Evolutionary conservation across 1,140 invertebrate species (phyloP).

Genomic region (Wasmannia auropunctata): DNA sequence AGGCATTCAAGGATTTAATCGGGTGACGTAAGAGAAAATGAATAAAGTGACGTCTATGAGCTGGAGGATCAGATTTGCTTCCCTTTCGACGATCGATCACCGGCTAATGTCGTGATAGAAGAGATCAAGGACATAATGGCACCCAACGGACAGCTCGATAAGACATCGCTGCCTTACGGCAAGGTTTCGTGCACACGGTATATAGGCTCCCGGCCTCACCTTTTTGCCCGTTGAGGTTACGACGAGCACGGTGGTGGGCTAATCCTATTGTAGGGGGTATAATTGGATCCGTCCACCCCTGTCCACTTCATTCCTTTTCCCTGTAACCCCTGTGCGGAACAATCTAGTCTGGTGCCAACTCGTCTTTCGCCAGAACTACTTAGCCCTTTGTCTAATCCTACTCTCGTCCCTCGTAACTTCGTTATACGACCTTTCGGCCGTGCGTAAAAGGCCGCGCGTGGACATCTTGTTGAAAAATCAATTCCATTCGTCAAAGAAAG

Average conservation of each 20-base stretch:
- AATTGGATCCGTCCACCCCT: constrained; percentile 72
- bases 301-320: constrained; percentile 74
- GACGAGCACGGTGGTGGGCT: constrained; percentile 63
- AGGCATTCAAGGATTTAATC: constrained; percentile 2
- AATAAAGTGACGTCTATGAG: constrained; percentile 17
- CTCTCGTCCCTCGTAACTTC: constrained; percentile 66
- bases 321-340: constrained; percentile 60
- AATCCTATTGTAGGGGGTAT: constrained; percentile 78
- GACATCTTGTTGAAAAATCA: constrained; percentile 64
- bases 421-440: constrained; percentile 67
- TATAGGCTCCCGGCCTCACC: constrained; percentile 38
- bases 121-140: constrained; percentile 70
- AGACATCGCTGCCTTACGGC: constrained; percentile 63
- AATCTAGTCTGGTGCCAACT: constrained; percentile 69
- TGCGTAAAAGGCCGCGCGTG: constrained; percentile 43
- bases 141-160: constrained; percentile 67
- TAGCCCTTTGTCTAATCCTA: constrained; percentile 72
- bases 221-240: constrained; percentile 65
- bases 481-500: constrained; percentile 34
- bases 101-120: constrained; percentile 55
- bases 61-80: constrained; percentile 59
- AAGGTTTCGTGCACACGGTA: constrained; percentile 46
- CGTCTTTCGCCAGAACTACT: constrained; percentile 73
- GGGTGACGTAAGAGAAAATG: not conserved
- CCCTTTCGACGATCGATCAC: constrained; percentile 65